Percentiles rank a stretch among this genome's conserved stretches.
Evolutionary conservation across 1,140 invertebrate species (phyloP).

Genomic region (Oryzaephilus surinamensis): DNA sequence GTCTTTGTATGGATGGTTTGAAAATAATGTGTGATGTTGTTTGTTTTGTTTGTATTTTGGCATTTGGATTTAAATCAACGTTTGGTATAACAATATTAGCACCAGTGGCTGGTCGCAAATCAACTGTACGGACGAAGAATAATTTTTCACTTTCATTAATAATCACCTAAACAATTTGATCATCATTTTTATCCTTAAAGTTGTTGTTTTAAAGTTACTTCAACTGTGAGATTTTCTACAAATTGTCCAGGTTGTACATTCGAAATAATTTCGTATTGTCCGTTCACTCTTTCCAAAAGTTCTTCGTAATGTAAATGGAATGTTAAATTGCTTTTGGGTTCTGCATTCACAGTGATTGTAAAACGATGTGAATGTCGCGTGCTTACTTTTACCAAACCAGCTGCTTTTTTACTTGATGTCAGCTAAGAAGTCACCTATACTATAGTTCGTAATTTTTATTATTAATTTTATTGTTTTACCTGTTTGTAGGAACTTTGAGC

Average conservation of each 20-base stretch:
- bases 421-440: constrained; percentile 40
- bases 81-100: constrained; percentile 16
- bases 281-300: constrained; percentile 43
- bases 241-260: constrained; percentile 45
- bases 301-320: constrained; percentile 57
- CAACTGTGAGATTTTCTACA: constrained; percentile 43
- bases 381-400: constrained; percentile 45
- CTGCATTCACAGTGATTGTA: constrained; percentile 48
- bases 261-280: constrained; percentile 48
- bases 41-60: constrained; percentile 28
- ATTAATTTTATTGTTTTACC: constrained; percentile 32
- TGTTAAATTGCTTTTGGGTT: constrained; percentile 41
- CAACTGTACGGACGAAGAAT: constrained; percentile 41
- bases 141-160: constrained; percentile 46
- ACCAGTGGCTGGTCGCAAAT: constrained; percentile 26
- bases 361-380: constrained; percentile 53
- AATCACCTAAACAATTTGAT: constrained; percentile 30
- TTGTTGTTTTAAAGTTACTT: too few relatives aligned
- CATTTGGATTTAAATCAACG: constrained; percentile 22
- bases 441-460: constrained; percentile 2
- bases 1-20: constrained; percentile 39
- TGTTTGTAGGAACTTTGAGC: constrained; percentile 50
- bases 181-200: not conserved
- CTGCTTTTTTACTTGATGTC: constrained; percentile 45
- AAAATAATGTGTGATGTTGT: constrained; percentile 30